A percentile compares a stretch with the other conserved stretches of the same genome.
Conservation (phyloP, 2,888 invertebrate genomes). For the Tetramorium bicarinatum region DNA sequence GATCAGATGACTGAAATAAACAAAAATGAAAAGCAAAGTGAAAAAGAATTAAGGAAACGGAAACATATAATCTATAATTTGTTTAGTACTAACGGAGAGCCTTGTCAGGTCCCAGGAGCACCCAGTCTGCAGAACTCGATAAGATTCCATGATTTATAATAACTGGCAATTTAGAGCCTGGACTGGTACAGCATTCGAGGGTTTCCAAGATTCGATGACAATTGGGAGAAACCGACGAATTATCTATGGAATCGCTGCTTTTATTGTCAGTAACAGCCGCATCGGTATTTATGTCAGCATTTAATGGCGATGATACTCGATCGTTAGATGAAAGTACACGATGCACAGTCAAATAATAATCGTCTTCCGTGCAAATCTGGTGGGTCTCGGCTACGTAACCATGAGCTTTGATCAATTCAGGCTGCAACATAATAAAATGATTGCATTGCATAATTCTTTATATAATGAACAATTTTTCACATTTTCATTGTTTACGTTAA, state of each 20-base stretch:
- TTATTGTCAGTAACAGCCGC: too few species aligned
- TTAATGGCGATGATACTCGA: constrained; percentile 28
- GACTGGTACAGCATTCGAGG: not conserved
- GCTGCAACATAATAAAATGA: constrained; percentile 80
- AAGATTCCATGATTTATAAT: constrained; percentile 82
- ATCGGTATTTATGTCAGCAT: not conserved
- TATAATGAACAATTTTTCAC: not conserved
- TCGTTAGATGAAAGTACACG: constrained; percentile 81
- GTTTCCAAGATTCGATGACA: constrained; percentile 38
- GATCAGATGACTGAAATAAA: not conserved
- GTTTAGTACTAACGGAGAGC: constrained; percentile 77
- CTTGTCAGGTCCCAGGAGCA: constrained; percentile 83
- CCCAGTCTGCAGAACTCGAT: constrained; percentile 84
- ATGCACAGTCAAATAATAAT: constrained; percentile 86
- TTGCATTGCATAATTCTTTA: not conserved
- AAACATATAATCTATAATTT: not conserved
- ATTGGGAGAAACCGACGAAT: not conserved
- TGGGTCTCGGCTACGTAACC: constrained; percentile 86
- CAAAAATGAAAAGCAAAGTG: not conserved
- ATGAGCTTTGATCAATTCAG: constrained; percentile 85
- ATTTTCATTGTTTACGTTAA: not conserved
- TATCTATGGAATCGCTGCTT: not conserved
- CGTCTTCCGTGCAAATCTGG: constrained; percentile 86
- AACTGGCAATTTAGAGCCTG: constrained; percentile 75
- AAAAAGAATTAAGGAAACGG: not conserved